These are phyloP conservation scores for Drepanosiphum platanoidis DNA, from an alignment of 2,888 invertebrate genomes.

Conservation along the genomic window DNA sequence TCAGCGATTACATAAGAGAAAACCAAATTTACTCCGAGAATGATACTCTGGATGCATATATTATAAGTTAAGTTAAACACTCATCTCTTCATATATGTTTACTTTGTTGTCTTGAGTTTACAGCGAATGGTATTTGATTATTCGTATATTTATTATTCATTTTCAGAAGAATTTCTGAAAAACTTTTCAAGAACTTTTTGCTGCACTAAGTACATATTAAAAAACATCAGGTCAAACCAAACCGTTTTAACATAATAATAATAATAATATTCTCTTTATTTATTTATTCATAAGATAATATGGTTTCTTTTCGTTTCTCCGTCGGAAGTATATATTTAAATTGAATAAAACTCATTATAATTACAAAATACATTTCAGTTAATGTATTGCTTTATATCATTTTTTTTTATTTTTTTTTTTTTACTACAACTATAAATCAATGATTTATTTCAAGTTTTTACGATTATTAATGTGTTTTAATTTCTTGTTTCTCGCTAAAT, in stretches of 20 bases:
- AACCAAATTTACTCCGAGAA: conserved; percentile 50
- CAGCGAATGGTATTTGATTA: conserved; percentile 24
- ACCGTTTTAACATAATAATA: conserved; percentile 6
- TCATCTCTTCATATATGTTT: conserved; percentile 4
- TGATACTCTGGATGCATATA: conserved; percentile 41
- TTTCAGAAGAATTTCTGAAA: not conserved
- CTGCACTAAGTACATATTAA: not conserved
- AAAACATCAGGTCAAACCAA: not conserved
- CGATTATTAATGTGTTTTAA: conserved; percentile 1
- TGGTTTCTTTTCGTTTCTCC: not conserved
- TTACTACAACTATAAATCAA: not conserved
- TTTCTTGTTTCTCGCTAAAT: not conserved
- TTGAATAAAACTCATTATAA: conserved; percentile 25
- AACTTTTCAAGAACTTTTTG: not conserved
- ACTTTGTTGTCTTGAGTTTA: conserved; percentile 21
- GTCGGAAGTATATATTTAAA: conserved; percentile 15
- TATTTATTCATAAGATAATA: conserved; percentile 22
- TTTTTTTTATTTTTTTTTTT: not conserved
- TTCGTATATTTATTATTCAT: conserved; percentile 30
- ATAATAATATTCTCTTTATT: not conserved
- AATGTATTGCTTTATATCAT: not conserved
- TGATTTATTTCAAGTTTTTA: conserved; percentile 13
- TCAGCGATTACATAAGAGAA: conserved; percentile 23
- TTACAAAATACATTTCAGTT: conserved; percentile 15
- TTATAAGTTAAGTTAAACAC: conserved; percentile 47